phyloP scores from a whole-genome alignment of 2,113 vertebrate species.

The Istiophorus platypterus region DNA sequence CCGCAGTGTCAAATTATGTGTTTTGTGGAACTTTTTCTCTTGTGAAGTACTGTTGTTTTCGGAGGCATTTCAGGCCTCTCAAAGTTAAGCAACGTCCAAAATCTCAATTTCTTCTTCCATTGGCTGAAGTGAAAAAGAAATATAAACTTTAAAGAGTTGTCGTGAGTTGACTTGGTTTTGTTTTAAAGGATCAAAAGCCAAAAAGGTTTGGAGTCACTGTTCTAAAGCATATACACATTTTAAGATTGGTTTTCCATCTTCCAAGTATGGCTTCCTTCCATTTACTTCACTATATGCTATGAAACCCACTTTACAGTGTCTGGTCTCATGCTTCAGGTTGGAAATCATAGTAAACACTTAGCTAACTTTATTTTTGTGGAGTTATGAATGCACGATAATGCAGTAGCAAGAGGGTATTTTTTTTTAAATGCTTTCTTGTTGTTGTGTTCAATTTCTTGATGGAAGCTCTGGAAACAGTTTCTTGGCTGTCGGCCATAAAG shows the following conservation, averaged over 20 bases:
- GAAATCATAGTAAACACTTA: background rate
- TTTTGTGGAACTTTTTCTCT: background rate
- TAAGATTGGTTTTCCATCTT: background rate
- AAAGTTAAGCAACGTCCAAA: too few species aligned
- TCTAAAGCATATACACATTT: background rate
- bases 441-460: slow-evolving; percentile 4
- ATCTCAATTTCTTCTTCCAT: background rate
- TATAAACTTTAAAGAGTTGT: too few species aligned
- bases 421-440: background rate
- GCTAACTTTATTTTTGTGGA: too few species aligned
- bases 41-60: background rate
- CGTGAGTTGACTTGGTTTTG: too few species aligned
- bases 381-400: background rate
- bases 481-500: background rate
- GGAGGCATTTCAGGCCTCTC: background rate
- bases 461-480: background rate
- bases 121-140: background rate
- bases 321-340: background rate
- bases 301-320: too few species aligned
- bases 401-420: background rate
- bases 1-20: background rate
- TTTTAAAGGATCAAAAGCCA: too few species aligned
- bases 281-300: background rate
- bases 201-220: background rate
- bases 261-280: background rate